Percentiles rank a stretch among this genome's conserved stretches.
These are phyloP conservation scores for Coendou prehensilis DNA, from an alignment of 2,797 vertebrate species.

Conservation along the genomic window DNA sequence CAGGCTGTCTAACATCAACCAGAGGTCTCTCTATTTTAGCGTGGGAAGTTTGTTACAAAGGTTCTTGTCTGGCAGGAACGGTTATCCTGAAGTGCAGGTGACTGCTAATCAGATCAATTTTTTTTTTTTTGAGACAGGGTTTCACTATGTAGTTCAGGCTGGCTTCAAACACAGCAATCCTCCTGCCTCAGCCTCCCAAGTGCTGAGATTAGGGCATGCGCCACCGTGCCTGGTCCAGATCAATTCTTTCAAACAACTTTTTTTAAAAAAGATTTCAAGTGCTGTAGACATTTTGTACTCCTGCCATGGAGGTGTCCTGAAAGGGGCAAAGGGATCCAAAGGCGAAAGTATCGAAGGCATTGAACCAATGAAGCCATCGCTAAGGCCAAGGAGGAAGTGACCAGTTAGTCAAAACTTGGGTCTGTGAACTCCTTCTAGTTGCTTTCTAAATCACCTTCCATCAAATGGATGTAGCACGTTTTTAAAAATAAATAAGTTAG, in stretches of 20 bases:
- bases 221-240: neutral
- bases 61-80: neutral
- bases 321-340: neutral
- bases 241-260: neutral
- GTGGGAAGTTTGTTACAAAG: neutral
- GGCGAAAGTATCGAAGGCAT: too few species aligned
- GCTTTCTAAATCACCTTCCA: neutral
- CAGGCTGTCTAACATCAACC: neutral
- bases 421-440: neutral
- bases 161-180: neutral
- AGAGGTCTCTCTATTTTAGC: neutral
- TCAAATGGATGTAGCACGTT: neutral
- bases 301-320: neutral
- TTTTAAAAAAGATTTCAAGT: neutral
- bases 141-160: neutral
- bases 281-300: neutral
- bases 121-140: neutral
- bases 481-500: neutral
- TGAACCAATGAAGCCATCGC: neutral
- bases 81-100: neutral
- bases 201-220: neutral
- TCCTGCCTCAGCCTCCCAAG: neutral
- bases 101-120: neutral
- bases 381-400: neutral
- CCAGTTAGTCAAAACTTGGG: neutral